Base-by-base conservation (phyloP, 2,888 invertebrate genomes). In the Nomada goodeniana region DNA sequence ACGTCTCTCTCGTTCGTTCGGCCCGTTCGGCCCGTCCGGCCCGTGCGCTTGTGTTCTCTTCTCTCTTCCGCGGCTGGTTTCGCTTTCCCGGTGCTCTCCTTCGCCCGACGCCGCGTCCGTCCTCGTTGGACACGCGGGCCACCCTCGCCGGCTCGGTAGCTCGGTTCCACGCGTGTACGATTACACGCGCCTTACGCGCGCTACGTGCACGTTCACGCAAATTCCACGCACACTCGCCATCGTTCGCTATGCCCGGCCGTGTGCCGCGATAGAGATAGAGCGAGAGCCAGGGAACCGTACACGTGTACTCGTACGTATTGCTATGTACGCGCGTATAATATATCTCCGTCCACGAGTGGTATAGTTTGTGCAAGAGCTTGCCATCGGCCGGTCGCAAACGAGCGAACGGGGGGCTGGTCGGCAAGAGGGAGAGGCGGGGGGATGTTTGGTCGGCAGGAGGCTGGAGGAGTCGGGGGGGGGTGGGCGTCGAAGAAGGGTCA, bases 291-390 rank as follows among this genome's bases (percentile, higher is more conserved):
- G 57, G 75, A 65, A 69, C 53, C 67, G 76, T 80, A 53, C 82
- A 76, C 76, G 67, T 75, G 76, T 71, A 82, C 69, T 74, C 55
- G 52, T 82, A 82, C 81, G 82, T 84, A 68, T 82, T 65, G 80
- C 82, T 69, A 76, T 72, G 82, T 76, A 67, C 79, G 72, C 87
- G 70, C 79, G 77, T 88, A 86, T 88, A 83, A 89, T 88, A 86
- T 83, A 87, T 84, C 80, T 81, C 69, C 76, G 84, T 83, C 74
- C 72, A 82, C 76, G 81, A 77, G 67, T 64, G 82, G 85, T 88
- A 87, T 79, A 86, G 86, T 88, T 87, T 88, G 88, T 76, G 83
- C 83, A 81, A 88, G 85, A 83, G 86, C 85, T 86, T 79, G 85
- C 79, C 83, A 83, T 88, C 84, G 84, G 82, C 76, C 86, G 83